These are phyloP conservation scores for Microctenopoma stevenorrisi DNA, from an alignment of 2,797 vertebrate genomes.

Conservation along the genomic window DNA sequence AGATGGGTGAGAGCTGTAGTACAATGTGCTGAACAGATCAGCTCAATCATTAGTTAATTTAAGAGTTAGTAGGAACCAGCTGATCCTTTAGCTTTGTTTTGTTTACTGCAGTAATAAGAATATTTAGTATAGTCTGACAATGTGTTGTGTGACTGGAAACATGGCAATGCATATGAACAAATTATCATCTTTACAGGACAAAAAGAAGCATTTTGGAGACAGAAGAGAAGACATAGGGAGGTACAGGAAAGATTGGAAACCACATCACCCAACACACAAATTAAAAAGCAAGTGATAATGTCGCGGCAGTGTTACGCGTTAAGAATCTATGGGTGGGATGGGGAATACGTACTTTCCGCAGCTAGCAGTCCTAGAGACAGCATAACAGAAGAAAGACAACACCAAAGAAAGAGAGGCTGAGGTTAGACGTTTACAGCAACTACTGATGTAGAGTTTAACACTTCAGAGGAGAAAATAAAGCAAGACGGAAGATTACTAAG, in stretches of 20 bases:
- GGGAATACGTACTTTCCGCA: constrained; percentile 98
- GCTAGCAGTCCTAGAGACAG: constrained; percentile 97
- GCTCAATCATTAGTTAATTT: background rate
- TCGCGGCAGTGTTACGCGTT: constrained; percentile 38
- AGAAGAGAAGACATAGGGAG: constrained; percentile 18
- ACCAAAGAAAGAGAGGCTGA: constrained; percentile 68
- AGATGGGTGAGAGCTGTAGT: background rate
- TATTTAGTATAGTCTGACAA: background rate
- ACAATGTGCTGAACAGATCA: background rate
- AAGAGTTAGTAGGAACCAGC: background rate
- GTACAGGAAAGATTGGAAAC: constrained; percentile 10
- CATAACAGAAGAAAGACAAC: constrained; percentile 82
- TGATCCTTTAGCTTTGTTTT: constrained; percentile 1
- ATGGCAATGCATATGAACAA: constrained; percentile 41
- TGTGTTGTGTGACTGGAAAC: background rate
- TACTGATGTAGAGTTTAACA: constrained; percentile 29
- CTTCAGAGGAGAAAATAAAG: constrained; percentile 6
- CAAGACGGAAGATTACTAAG: background rate
- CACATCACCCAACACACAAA: constrained; percentile 27
- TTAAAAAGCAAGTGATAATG: constrained; percentile 35
- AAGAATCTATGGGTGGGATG: constrained; percentile 24
- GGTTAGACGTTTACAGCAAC: constrained; percentile 57
- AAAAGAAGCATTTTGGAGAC: constrained; percentile 8
- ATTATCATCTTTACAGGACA: constrained; percentile 18
- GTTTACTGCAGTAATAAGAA: background rate